Evolutionary conservation across 1,140 invertebrate genomes (phyloP).

Genomic region (Trachymyrmex cornetzi): DNA sequence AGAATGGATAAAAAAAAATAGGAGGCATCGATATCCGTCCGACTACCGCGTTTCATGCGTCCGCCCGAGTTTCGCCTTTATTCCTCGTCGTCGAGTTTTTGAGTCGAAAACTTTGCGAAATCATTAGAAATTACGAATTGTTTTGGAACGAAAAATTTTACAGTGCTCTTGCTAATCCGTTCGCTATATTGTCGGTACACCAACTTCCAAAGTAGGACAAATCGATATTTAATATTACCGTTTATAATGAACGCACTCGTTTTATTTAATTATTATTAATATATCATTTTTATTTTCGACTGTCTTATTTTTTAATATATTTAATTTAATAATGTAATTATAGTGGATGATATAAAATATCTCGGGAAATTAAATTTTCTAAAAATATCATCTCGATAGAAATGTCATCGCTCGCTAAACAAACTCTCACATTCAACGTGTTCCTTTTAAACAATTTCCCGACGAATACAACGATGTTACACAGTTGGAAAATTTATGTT

Average conservation of each 20-base stretch:
- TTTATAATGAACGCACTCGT: background rate
- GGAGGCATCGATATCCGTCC: background rate
- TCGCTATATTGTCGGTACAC: background rate
- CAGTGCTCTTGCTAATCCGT: background rate
- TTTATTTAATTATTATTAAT: background rate
- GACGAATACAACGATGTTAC: background rate
- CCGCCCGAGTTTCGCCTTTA: background rate
- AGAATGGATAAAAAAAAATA: background rate
- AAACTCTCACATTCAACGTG: background rate
- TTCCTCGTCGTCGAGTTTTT: background rate
- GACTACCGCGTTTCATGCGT: background rate
- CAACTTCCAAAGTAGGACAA: background rate
- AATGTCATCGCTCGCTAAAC: slow-evolving; percentile 13
- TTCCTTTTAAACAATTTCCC: background rate
- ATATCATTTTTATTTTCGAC: slow-evolving; percentile 1
- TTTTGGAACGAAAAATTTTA: background rate
- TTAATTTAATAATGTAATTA: slow-evolving; percentile 2
- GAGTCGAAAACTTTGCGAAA: background rate
- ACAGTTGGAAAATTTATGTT: background rate
- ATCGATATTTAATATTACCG: background rate
- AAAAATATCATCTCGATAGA: background rate
- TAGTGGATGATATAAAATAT: background rate
- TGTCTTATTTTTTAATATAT: background rate
- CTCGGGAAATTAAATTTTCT: background rate
- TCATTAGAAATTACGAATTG: slow-evolving; percentile 8